Evolutionary conservation across 2,113 vertebrate species (phyloP).

Genomic region (Pterophyllum scalare): DNA sequence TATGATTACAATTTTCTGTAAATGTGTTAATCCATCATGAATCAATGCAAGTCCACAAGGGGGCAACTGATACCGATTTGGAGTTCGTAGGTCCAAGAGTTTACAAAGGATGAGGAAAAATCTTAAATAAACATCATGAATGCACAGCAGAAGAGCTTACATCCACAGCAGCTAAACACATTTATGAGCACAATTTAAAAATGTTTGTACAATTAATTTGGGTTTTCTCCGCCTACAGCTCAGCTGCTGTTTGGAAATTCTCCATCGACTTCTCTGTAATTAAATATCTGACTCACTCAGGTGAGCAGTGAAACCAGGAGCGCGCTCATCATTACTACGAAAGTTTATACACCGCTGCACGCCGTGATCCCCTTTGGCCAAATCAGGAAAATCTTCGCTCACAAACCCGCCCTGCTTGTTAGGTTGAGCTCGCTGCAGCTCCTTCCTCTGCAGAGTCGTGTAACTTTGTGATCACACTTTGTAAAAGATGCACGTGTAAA

Average conservation of each 20-base stretch:
- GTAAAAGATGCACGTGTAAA: background rate
- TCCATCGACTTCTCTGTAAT: background rate
- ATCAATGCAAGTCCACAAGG: background rate
- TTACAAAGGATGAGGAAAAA: too few species aligned
- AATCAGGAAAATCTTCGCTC: background rate
- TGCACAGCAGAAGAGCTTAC: too few species aligned
- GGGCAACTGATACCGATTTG: background rate
- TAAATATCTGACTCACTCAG: background rate
- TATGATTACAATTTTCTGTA: background rate
- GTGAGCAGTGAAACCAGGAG: background rate
- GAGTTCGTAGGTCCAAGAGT: background rate
- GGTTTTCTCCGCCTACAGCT: background rate
- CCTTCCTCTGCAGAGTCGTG: background rate
- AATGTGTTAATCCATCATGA: background rate
- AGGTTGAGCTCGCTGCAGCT: background rate
- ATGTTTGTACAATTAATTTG: background rate
- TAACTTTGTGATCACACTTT: background rate
- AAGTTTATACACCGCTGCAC: background rate
- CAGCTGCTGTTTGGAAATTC: background rate
- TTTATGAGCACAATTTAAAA: background rate
- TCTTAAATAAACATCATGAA: too few species aligned
- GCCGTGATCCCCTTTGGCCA: background rate
- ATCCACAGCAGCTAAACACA: too few species aligned
- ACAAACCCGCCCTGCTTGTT: background rate
- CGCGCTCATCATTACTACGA: too few species aligned